Base-by-base conservation (phyloP, 2,113 vertebrate species). In the Otolemur garnettii region DNA sequence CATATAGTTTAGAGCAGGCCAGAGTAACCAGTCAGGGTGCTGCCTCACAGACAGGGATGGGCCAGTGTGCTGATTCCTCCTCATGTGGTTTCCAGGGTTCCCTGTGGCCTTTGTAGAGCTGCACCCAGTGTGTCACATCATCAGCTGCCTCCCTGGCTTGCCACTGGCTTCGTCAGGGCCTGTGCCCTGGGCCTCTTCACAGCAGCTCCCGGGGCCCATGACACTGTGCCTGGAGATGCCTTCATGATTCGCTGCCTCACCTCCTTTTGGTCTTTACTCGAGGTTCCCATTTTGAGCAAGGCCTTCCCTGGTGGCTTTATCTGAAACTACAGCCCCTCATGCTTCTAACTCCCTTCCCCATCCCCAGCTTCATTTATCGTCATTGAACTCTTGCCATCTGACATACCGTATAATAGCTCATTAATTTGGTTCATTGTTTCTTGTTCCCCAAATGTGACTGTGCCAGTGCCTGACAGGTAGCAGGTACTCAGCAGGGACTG, bases 21-120 rank as follows among this genome's bases (percentile, higher is more conserved):
- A 2, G 7, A 33, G 10, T 26, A 57, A 26, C 35, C 1, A 26
- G 33, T 22, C 18, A 21, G 77, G 30, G 10, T 45, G 9, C 26
- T n/a, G 21, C 50, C 66, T 75, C n/a, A 10, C 8, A 18, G 26
- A 50, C n/a, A 45, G 53, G 45, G 57, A 15, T 0, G 62, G 24
- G 26, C 53, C 28, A 13, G 13, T 1, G 0, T 30, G 35, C 64
- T 2, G 13, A 21, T 10, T 15, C 11, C 30, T 82, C 24, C 2
- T 30, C 24, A 1, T 0, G 8, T 13, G 19, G 35, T 11, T 19
- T 90, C 75, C 82, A 57, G 45, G 6, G 18, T 45, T 59, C 59
- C 60, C 75, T 53, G 55, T 30, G 33, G 38, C 30, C 33, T 10
- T 24, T 81, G 22, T 3, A 13, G 8, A 57, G 75, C 15, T 1